phyloP scores from a whole-genome alignment of 1,140 invertebrate species.

The Coelopa frigida region DNA sequence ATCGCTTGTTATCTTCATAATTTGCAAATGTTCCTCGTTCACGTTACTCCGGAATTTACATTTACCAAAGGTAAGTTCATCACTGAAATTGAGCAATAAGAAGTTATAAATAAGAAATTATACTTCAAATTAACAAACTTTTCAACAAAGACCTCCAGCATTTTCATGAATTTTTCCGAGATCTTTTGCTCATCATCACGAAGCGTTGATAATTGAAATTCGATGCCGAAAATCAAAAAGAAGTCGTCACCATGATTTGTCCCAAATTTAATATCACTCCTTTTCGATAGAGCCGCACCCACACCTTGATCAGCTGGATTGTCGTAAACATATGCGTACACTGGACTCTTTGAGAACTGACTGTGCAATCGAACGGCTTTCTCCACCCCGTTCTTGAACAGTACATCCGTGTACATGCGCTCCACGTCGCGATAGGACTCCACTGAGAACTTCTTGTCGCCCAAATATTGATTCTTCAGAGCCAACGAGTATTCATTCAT shows the following conservation, averaged over 20 bases:
- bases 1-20: constrained; percentile 6
- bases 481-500: constrained; percentile 19
- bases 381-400: constrained; percentile 24
- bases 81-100: constrained; percentile 8
- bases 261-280: constrained; percentile 22
- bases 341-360: constrained; percentile 11
- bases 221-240: constrained; percentile 20
- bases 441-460: constrained; percentile 14
- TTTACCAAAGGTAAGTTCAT: constrained; percentile 6
- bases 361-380: constrained; percentile 20
- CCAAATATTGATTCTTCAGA: constrained; percentile 20
- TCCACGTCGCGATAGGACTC: constrained; percentile 22
- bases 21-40: constrained; percentile 10
- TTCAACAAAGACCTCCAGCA: constrained; percentile 20
- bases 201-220: constrained; percentile 3
- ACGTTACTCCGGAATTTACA: constrained; percentile 11
- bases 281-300: constrained; percentile 11
- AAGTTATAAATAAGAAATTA: background rate
- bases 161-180: constrained; percentile 21
- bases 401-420: constrained; percentile 24
- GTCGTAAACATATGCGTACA: constrained; percentile 26
- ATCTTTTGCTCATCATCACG: constrained; percentile 18
- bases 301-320: constrained; percentile 23
- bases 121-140: too few species aligned
- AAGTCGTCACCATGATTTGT: constrained; percentile 30